Evolutionary conservation across 2,797 vertebrate genomes (phyloP), one percentile per base, ranked within the genome.

Genomic region (Coregonus suidteri): DNA sequence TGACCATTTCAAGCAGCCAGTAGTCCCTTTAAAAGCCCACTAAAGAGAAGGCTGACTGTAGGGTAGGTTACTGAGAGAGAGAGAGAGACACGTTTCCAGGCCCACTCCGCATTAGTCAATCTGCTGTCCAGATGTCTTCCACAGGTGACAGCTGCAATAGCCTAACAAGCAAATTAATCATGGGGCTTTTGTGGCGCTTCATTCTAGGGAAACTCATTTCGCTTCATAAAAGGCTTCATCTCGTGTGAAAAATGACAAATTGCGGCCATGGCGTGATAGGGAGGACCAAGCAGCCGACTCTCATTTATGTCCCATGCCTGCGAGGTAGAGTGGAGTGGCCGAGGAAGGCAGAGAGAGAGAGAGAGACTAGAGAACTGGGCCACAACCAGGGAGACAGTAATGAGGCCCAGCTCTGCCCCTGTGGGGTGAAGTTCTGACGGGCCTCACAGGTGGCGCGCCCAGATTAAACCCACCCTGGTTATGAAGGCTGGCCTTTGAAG

Each of bases 91-190:
- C 51, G 18, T 59, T 90, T 93, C 91, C 89, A 88, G 90, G 85
- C 87, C 89, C 89, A 91, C 90, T 91, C 90, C 91, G 93, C 92
- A 93, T 94, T 94, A 95, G 94, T 95, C 94, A 95, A 93, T 94
- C 93, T 94, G 93, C 93, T 94, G 94, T 95, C 94, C 95, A 95
- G 95, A 95, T 95, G 94, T 95, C 93, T 94, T 92, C 90, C 93
- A 94, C 94, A 95, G 94, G 93, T 95, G 94, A 95, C 95, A 95
- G 94, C 94, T 95, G 94, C 92, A 94, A 94, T 93, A 91, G 93
- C 92, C 93, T 95, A 95, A 95, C 95, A 94, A 95, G 94, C 93
- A 94, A 94, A 95, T 95, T 95, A 95, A 95, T 95, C 93, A 95
- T 82, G 83, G 91, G 84, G 93, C 92, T 95, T 95, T 95, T 94